Conservation (phyloP, 1,140 invertebrate species). For the Heliconius hewitsoni region DNA sequence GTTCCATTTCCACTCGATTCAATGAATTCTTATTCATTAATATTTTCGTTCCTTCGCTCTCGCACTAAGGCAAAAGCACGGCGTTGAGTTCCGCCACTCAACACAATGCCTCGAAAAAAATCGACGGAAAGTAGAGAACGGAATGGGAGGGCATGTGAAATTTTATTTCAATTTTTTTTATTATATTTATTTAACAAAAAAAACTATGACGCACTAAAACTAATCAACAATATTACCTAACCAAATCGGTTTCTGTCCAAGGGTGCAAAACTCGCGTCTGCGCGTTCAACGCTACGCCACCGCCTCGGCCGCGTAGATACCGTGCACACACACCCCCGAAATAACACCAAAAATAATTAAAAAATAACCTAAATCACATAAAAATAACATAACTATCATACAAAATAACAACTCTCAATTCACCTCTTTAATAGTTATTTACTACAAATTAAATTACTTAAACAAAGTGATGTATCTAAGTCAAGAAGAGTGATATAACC, state of each 20-base stretch:
- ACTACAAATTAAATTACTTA: neutral
- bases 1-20: no score
- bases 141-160: no score
- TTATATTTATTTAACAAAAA: neutral
- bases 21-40: no score
- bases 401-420: neutral
- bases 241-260: constrained; percentile 42
- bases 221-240: neutral
- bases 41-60: no score
- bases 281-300: constrained; percentile 49
- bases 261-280: constrained; percentile 61
- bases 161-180: no score
- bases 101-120: no score
- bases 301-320: constrained; percentile 49
- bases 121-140: no score
- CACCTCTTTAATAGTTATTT: neutral
- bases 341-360: constrained; percentile 26
- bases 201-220: constrained; percentile 9
- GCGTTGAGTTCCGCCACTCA: no score
- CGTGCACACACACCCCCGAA: constrained; percentile 33
- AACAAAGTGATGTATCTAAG: neutral
- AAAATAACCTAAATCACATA: constrained; percentile 21
- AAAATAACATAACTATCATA: constrained; percentile 3
- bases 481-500: neutral
- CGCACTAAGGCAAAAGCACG: no score